A percentile compares a stretch with the other conserved stretches of the same genome.
These are phyloP conservation scores for Cheilosia urbana DNA, from an alignment of 2,888 invertebrate genomes.

Conservation along the genomic window DNA sequence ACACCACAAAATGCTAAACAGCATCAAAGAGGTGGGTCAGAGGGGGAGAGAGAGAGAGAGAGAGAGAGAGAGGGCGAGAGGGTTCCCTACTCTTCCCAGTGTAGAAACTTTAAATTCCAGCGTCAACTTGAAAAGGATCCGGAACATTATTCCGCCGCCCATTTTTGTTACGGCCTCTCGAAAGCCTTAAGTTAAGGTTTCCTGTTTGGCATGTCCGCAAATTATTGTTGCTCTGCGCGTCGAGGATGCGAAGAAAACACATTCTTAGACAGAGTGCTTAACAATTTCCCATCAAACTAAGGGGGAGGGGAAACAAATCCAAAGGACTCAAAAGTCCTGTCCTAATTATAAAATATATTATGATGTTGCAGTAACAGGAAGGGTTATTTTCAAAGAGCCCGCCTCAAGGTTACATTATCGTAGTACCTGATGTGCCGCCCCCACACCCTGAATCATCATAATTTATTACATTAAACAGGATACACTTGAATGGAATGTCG, in stretches of 20 bases:
- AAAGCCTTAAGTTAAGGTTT: conserved; percentile 36
- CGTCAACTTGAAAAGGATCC: conserved; percentile 58
- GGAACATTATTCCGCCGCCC: conserved; percentile 47
- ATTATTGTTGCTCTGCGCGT: conserved; percentile 53
- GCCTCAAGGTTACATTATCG: conserved; percentile 35
- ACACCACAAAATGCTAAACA: conserved; percentile 63
- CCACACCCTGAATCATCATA: conserved; percentile 24
- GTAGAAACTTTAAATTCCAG: conserved; percentile 67
- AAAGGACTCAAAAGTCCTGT: conserved; percentile 29
- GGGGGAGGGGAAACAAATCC: conserved; percentile 11
- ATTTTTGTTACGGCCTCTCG: conserved; percentile 37
- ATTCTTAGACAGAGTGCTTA: conserved; percentile 58
- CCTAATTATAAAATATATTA: conserved; percentile 63
- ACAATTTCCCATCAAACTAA: conserved; percentile 37
- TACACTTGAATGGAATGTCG: conserved; percentile 63
- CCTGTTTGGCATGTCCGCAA: conserved; percentile 54
- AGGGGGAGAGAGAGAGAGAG: too few relatives aligned
- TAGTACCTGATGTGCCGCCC: not conserved
- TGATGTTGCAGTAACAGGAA: conserved; percentile 13
- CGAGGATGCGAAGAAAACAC: conserved; percentile 42
- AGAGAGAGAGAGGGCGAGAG: not conserved
- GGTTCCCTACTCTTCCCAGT: not conserved
- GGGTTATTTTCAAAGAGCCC: not conserved
- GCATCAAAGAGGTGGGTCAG: conserved; percentile 27
- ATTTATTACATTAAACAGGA: conserved; percentile 71